Base-by-base conservation (phyloP, 2,888 invertebrate genomes). In the Nudaria mundana region DNA sequence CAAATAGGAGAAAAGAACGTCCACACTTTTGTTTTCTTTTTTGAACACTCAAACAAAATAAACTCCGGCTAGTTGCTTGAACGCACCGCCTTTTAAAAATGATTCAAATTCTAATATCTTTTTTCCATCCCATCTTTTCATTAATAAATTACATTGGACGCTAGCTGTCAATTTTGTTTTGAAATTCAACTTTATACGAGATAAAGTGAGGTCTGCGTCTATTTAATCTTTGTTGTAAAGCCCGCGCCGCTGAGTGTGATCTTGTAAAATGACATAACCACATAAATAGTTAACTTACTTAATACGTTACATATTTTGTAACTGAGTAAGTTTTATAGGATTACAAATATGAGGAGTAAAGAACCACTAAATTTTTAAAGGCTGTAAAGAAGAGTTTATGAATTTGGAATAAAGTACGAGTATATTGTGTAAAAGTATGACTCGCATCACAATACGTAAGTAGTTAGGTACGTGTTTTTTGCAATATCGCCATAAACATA, bases 1-100 rank as follows among this genome's bases (percentile, higher is more conserved):
- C 86, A 86, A 86, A 84, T 81, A 83, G 77, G 74, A 85, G 76
- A 85, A 86, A 85, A 83, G 72, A 81, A 76, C 73, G 52, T 58
- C 66, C 51, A 59, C 66, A 79, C 72, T 82, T 82, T 85, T 83
- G 76, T 86, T 85, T 82, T 81, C 77, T 83, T 85, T 85, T 73
- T 71, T 65, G 71, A 76, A 75, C 76, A 77, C 79, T 80, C 81
- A 75, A 80, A 86, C 79, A 82, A 83, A 83, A 85, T 84, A 79
- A 82, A 81, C 76, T 77, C 67, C 61, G 66, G 74, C 69, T 77
- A 74, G 81, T 80, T 73, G 78, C 77, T 81, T 78, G 76, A 81
- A 76, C 80, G 75, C 76, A 74, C 83, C 85, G 83, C 81, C 78
- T 80, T 82, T 85, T 80, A 80, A 79, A 81, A 20, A 20, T 20